Evolutionary conservation across 1,140 invertebrate species (phyloP), one percentile per base, ranked within the genome.

Genomic region (Formica selysi): DNA sequence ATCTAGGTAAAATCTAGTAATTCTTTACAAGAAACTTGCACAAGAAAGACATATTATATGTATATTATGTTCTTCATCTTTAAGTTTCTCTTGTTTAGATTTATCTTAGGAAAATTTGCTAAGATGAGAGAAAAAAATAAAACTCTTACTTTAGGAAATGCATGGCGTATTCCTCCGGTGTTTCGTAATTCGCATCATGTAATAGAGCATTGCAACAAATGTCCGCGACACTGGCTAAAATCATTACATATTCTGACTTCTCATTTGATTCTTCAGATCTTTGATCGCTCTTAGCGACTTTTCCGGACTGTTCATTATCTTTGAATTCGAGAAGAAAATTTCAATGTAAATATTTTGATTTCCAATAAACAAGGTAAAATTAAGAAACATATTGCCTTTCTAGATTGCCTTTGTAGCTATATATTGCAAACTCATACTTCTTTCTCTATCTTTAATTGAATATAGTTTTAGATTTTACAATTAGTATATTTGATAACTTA

Each of bases 161-260:
- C 59, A 38, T 76, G 10, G 36, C n/a, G 13, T 59, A 16, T 57
- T 59, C 41, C 3, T 76, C 29, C 11, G 11, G 13, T 11, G 7
- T 36, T 76, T 59, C 10, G n/a, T 74, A 6, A 74, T 57, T 74
- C 16, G 7, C n/a, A 36, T 36, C n/a, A 22, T 54, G 16, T 70
- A 54, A 36, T 10, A 5, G 13, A 51, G 48, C 1, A 51, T 16
- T 67, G n/a, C 1, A 70, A 32, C n/a, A 54, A 32, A 19, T 51
- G 8, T 51, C 29, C 38, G n/a, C 3, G 16, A 5, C 16, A 51
- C 48, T 51, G 0, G 2, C 2, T 57, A 3, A 1, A 54, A 59
- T 59, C 8, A 38, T 59, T 26, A 26, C 3, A 38, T 36, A 36
- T 22, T 16, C 26, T 29, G 29, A 16, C 16, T 71, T 8, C 22